These are phyloP conservation scores for Amphipoea lucens DNA, from an alignment of 2,888 invertebrate species.

Conservation along the genomic window DNA sequence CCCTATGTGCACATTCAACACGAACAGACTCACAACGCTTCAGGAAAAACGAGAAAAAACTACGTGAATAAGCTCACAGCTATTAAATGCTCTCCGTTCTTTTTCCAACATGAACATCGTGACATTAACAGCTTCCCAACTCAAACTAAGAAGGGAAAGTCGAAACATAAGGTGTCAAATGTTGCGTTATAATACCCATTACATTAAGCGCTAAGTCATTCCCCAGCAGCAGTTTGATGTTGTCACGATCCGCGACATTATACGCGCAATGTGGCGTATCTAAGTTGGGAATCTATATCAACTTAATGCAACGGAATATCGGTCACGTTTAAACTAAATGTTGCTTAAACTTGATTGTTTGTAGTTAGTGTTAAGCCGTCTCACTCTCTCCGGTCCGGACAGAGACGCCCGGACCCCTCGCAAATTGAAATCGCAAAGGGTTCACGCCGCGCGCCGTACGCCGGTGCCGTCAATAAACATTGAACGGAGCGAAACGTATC, in stretches of 20 bases:
- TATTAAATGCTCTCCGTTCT: constrained; percentile 34
- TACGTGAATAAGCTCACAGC: constrained; percentile 27
- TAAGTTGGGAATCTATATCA: constrained; percentile 61
- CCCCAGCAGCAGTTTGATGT: constrained; percentile 59
- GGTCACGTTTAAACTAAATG: constrained; percentile 65
- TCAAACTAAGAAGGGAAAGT: constrained; percentile 45
- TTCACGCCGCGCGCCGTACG: constrained; percentile 75
- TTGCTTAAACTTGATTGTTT: constrained; percentile 61
- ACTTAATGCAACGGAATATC: constrained; percentile 62
- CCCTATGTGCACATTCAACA: constrained; percentile 17
- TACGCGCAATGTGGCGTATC: constrained; percentile 62
- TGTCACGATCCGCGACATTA: constrained; percentile 61
- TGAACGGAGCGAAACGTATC: constrained; percentile 85
- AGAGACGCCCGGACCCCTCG: constrained; percentile 71
- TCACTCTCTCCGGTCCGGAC: constrained; percentile 41
- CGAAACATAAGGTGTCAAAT: constrained; percentile 61
- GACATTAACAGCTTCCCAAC: constrained; percentile 53
- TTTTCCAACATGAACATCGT: constrained; percentile 36
- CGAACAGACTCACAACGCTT: constrained; percentile 6
- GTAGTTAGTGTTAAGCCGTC: constrained; percentile 53
- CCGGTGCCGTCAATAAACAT: constrained; percentile 84
- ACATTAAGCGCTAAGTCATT: constrained; percentile 56
- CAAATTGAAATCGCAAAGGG: constrained; percentile 88
- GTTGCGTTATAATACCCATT: constrained; percentile 62
- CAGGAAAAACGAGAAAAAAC: constrained; percentile 23